Evolutionary conservation across 1,140 invertebrate species (phyloP).

Genomic region (Sitophilus oryzae): DNA sequence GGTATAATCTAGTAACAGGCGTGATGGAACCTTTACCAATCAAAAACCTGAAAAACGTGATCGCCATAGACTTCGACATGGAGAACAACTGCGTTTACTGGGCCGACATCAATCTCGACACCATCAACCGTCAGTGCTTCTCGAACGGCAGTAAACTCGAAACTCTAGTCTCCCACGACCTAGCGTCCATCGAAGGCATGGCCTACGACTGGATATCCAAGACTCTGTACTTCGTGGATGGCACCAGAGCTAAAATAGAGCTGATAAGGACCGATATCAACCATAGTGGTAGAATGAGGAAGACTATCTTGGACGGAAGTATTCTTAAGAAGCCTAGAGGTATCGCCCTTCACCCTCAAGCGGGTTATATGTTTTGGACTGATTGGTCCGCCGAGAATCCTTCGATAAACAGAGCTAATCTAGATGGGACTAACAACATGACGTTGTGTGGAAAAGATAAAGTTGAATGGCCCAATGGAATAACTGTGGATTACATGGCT

Average conservation of each 20-base stretch:
- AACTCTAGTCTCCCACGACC: slow-evolving; percentile 63
- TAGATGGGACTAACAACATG: slow-evolving; percentile 74
- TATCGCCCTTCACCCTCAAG: slow-evolving; percentile 79
- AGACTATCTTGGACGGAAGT: slow-evolving; percentile 66
- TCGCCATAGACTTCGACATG: slow-evolving; percentile 84
- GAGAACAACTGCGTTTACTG: slow-evolving; percentile 82
- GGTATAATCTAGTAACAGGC: slow-evolving; percentile 61
- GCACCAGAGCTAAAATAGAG: slow-evolving; percentile 69
- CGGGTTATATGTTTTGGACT: slow-evolving; percentile 86
- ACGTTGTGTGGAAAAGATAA: slow-evolving; percentile 59
- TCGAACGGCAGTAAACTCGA: slow-evolving; percentile 55
- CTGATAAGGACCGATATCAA: slow-evolving; percentile 67
- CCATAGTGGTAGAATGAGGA: slow-evolving; percentile 64
- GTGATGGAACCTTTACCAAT: slow-evolving; percentile 61
- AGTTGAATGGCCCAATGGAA: slow-evolving; percentile 83
- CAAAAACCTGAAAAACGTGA: slow-evolving; percentile 66
- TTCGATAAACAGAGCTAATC: slow-evolving; percentile 74
- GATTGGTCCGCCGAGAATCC: slow-evolving; percentile 80
- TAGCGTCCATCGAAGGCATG: slow-evolving; percentile 86
- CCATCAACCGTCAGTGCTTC: slow-evolving; percentile 74
- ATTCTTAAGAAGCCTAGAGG: slow-evolving; percentile 76
- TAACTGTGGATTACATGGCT: slow-evolving; percentile 76
- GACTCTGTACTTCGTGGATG: slow-evolving; percentile 87
- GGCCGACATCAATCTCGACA: slow-evolving; percentile 76
- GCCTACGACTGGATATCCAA: slow-evolving; percentile 91